A percentile compares a stretch with the other conserved stretches of the same genome.
These are phyloP conservation scores for Halcyon malimbica DNA, from an alignment of 2,113 vertebrate genomes.

Conservation along the genomic window DNA sequence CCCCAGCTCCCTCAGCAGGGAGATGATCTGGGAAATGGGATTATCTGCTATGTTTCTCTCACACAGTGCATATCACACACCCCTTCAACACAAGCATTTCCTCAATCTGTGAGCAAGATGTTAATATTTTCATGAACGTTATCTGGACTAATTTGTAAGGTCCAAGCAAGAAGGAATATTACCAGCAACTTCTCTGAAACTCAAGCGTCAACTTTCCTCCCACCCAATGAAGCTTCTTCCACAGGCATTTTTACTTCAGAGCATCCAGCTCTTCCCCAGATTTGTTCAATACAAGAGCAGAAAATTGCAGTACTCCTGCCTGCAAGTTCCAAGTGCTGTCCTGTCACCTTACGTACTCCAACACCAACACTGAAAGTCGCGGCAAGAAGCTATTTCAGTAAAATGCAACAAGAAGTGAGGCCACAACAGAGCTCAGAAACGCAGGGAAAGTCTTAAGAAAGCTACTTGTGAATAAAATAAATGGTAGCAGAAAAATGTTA, in stretches of 20 bases:
- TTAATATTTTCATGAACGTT: background rate
- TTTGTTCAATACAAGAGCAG: background rate
- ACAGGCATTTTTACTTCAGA: background rate
- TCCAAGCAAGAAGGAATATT: background rate
- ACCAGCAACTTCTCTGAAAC: background rate
- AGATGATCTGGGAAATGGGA: too few species aligned
- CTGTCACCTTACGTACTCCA: accelerated
- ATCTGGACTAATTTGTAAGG: background rate
- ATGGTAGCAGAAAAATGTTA: background rate
- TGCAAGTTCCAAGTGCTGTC: background rate
- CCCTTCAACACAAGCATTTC: too few species aligned
- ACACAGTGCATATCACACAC: too few species aligned
- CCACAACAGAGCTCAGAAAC: background rate
- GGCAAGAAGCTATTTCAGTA: background rate
- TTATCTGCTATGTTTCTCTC: too few species aligned
- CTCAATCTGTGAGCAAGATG: too few species aligned
- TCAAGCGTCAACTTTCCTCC: background rate
- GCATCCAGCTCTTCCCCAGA: background rate
- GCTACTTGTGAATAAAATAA: background rate
- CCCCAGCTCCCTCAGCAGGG: too few species aligned
- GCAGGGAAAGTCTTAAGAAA: background rate
- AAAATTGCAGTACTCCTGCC: background rate
- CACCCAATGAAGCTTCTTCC: background rate
- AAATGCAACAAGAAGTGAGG: background rate
- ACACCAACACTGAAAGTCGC: background rate